Evolutionary conservation across 2,797 vertebrate species (phyloP).

Genomic region (Pseudochromis fuscus): DNA sequence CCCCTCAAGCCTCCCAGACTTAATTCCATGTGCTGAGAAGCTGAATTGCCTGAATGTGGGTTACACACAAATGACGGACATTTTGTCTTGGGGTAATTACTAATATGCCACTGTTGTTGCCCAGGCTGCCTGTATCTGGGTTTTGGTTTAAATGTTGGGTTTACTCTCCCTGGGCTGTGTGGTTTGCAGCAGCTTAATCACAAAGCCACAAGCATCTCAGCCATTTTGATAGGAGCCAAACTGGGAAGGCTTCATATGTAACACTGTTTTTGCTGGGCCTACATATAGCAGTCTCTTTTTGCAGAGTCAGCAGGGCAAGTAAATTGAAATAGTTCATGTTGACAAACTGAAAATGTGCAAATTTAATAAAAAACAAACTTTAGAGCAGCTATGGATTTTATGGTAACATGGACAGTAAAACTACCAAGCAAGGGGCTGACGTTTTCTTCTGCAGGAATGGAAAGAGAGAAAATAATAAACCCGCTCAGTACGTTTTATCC

Average conservation of each 20-base stretch:
- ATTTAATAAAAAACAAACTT: constrained; percentile 63
- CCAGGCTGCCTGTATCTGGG: constrained; percentile 83
- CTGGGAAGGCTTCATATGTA: constrained; percentile 73
- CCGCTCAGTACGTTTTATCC: too few relatives aligned
- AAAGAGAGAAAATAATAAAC: too few relatives aligned
- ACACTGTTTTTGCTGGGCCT: constrained; percentile 66
- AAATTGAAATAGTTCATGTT: constrained; percentile 67
- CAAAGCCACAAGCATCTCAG: constrained; percentile 83
- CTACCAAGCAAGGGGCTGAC: constrained; percentile 40
- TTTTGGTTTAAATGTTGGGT: constrained; percentile 84
- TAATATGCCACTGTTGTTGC: constrained; percentile 86
- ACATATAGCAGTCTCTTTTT: constrained; percentile 72
- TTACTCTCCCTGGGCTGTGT: constrained; percentile 81
- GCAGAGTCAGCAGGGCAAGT: constrained; percentile 72
- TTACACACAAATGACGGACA: constrained; percentile 83
- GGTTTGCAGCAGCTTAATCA: constrained; percentile 84
- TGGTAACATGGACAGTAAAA: constrained; percentile 55
- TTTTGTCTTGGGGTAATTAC: constrained; percentile 85
- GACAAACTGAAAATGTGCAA: constrained; percentile 75
- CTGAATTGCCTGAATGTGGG: constrained; percentile 79
- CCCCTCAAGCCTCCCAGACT: constrained; percentile 70
- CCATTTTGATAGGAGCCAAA: constrained; percentile 86
- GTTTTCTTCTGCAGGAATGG: constrained; percentile 36
- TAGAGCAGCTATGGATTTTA: constrained; percentile 15
- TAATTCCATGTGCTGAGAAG: constrained; percentile 82